These are phyloP conservation scores for Premnoplex brunnescens DNA, from an alignment of 2,797 vertebrate genomes.

Conservation along the genomic window DNA sequence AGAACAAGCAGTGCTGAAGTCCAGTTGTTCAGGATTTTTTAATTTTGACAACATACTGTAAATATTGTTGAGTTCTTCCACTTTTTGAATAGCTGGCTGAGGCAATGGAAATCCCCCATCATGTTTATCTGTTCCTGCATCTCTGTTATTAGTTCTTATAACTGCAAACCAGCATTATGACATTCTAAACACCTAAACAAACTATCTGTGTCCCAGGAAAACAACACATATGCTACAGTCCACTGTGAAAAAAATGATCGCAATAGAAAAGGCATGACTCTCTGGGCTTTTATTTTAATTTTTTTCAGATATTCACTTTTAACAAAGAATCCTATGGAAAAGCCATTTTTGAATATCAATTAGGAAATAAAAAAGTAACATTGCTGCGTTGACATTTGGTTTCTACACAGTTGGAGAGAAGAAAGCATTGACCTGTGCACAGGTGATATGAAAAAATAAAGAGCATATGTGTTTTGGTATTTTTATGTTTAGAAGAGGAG, in stretches of 20 bases:
- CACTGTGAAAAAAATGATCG: background rate
- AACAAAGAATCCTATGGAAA: background rate
- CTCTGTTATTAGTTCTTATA: conserved; percentile 13
- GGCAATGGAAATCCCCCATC: conserved; percentile 46
- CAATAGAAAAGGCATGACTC: background rate
- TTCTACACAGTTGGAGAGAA: background rate
- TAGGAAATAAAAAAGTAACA: background rate
- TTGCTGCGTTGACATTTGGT: background rate
- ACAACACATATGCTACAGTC: background rate
- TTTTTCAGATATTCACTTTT: background rate
- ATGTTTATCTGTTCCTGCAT: conserved; percentile 52
- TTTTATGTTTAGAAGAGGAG: conserved; percentile 10
- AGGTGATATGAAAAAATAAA: background rate
- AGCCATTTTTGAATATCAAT: background rate
- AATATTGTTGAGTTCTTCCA: conserved; percentile 12
- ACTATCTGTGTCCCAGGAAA: background rate
- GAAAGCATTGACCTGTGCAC: background rate
- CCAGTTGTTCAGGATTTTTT: conserved; percentile 47
- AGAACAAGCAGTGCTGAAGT: conserved; percentile 42
- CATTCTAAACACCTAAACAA: background rate
- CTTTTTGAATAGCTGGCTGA: conserved; percentile 42
- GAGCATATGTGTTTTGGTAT: background rate
- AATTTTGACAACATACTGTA: conserved; percentile 16
- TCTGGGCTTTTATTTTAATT: background rate
- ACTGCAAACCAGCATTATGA: conserved; percentile 49